A percentile compares a stretch with the other conserved stretches of the same genome.
Conservation (phyloP, 2,888 invertebrate species). For the Dermolepida albohirtum region DNA sequence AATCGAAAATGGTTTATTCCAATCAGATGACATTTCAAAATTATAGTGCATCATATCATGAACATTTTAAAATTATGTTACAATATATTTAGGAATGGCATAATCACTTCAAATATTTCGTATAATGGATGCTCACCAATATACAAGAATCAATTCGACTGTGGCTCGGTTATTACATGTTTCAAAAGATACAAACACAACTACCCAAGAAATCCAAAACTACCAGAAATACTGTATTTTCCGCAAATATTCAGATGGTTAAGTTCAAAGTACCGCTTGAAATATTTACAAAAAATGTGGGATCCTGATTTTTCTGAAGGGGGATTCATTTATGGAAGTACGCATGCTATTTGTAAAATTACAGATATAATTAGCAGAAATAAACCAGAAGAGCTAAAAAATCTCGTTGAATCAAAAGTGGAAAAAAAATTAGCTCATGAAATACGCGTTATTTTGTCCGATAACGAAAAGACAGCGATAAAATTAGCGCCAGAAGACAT, state of each 20-base stretch:
- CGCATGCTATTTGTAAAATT: constrained; percentile 60
- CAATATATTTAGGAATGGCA: constrained; percentile 34
- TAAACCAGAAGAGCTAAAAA: constrained; percentile 56
- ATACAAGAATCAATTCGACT: constrained; percentile 5
- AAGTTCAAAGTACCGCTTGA: constrained; percentile 61
- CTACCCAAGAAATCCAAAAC: constrained; percentile 54
- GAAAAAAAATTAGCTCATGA: constrained; percentile 53
- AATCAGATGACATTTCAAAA: constrained; percentile 41
- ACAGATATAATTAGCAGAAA: constrained; percentile 62
- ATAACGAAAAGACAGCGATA: constrained; percentile 59
- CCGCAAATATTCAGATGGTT: constrained; percentile 62
- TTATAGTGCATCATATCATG: constrained; percentile 42
- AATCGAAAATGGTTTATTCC: constrained; percentile 1
- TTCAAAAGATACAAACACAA: constrained; percentile 21
- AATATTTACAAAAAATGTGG: constrained; percentile 60
- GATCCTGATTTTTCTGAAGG: constrained; percentile 65
- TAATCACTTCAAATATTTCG: constrained; percentile 22
- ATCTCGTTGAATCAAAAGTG: constrained; percentile 54
- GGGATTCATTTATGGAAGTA: constrained; percentile 62
- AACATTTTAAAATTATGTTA: constrained; percentile 41
- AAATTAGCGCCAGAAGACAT: constrained; percentile 60
- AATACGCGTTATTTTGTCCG: constrained; percentile 55
- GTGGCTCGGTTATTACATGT: constrained; percentile 22
- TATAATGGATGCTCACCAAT: constrained; percentile 4
- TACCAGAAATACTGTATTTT: constrained; percentile 62